Percentiles rank a stretch among this genome's conserved stretches.
Conservation (phyloP, 1,140 invertebrate species). For the Apis laboriosa region DNA sequence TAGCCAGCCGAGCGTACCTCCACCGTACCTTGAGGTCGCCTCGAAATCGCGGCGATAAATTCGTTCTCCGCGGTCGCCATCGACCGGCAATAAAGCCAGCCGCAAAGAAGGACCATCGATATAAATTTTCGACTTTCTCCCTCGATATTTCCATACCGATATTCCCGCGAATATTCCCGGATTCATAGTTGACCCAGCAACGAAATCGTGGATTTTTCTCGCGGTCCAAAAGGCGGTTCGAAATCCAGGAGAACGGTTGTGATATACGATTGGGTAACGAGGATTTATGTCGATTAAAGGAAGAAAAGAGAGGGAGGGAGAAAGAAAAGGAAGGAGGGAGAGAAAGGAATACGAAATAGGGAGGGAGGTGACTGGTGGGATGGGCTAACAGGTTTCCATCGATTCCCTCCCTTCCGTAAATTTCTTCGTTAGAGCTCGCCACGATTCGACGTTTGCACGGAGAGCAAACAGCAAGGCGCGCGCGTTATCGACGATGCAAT, state of each 20-base stretch:
- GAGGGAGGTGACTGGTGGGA: neutral
- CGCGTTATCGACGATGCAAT: slow-evolving; percentile 58
- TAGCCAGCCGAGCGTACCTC: neutral
- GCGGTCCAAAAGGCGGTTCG: neutral
- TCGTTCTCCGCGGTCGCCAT: slow-evolving; percentile 16
- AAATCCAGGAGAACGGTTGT: slow-evolving; percentile 41
- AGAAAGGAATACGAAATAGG: neutral
- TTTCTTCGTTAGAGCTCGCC: slow-evolving; percentile 44
- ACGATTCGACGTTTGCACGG: slow-evolving; percentile 20
- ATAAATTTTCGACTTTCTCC: slow-evolving; percentile 15
- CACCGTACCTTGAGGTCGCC: neutral
- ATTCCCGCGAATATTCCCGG: slow-evolving; percentile 23
- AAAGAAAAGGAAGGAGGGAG: neutral
- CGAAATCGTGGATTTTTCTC: too few species aligned
- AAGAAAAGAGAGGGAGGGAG: too few species aligned
- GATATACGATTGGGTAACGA: slow-evolving; percentile 37
- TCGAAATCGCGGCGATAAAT: slow-evolving; percentile 39
- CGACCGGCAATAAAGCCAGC: slow-evolving; percentile 47
- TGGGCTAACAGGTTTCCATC: slow-evolving; percentile 43
- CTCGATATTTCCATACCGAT: slow-evolving; percentile 7
- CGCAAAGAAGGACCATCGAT: slow-evolving; percentile 29
- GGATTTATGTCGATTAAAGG: slow-evolving; percentile 57
- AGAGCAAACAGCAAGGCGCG: slow-evolving; percentile 36
- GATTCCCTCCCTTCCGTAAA: slow-evolving; percentile 48
- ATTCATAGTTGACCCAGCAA: slow-evolving; percentile 29